Percentiles rank a stretch among this genome's conserved stretches.
Conservation (phyloP, 2,113 vertebrate genomes). For the Sapayoa aenigma region DNA sequence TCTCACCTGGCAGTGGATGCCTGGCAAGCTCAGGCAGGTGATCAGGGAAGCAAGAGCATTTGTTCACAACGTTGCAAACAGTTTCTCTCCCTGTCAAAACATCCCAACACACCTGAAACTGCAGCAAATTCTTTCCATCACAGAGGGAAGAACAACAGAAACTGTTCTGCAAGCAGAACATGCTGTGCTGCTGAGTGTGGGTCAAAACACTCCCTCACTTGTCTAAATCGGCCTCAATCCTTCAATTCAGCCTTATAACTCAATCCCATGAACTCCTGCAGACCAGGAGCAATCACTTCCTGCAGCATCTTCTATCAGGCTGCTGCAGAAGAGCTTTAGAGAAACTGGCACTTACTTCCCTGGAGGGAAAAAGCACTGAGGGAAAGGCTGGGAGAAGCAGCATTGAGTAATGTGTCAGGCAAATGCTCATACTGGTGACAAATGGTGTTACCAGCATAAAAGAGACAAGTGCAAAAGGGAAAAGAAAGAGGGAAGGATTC, state of each 20-base stretch:
- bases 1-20: neutral
- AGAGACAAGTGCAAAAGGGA: constrained; percentile 24
- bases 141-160: neutral
- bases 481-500: neutral
- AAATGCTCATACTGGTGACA: constrained; percentile 41
- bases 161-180: neutral
- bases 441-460: neutral
- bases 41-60: neutral
- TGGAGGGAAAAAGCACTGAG: neutral
- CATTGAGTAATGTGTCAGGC: neutral
- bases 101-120: neutral
- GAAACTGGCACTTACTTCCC: constrained; percentile 29
- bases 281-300: neutral
- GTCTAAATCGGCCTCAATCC: neutral
- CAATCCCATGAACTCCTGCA: neutral
- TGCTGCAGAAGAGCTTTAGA: neutral
- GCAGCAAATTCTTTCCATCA: neutral
- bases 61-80: neutral
- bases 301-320: neutral
- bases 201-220: neutral
- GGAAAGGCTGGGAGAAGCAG: neutral
- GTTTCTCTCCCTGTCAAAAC: neutral
- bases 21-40: neutral
- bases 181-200: neutral
- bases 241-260: neutral